Base-by-base conservation (phyloP, 2,113 vertebrate genomes). In the Leiothrix lutea region DNA sequence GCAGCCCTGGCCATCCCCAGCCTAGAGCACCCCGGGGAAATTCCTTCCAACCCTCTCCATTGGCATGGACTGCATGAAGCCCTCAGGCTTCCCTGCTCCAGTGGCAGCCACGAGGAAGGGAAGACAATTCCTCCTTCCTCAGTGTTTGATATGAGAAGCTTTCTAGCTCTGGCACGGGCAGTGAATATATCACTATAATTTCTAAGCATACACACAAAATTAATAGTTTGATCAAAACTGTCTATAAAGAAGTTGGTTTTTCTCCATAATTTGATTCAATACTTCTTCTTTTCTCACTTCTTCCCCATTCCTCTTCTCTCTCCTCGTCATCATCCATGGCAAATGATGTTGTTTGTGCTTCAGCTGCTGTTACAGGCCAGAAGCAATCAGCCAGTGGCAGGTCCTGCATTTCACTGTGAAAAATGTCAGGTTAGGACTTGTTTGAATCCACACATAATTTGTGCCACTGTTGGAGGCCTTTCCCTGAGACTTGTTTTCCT, bases 381-480 rank as follows among this genome's bases (percentile, higher is more conserved):
- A 88, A 74, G 82, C 90, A 94, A 93, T 75, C 67, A 82, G 75
- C 2, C 12, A 94, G 79, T 3, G 8, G 74, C 5, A 0, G 57
- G 66, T 61, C 81, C 60, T 54, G 51, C 71, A n/a, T 90, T 86
- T 94, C 85, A 54, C 72, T 84, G 35, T 81, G 79, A 88, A 88
- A 96, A 92, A 80, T 11, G 36, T 80, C 95, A 93, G 75, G 79
- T 86, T 96, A 22, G 60, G 90, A 54, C 93, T 95, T 73, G 94
- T 47, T 89, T 70, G 51, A 92, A 92, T 78, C 79, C 56, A 64
- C 15, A 2, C 48, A 57, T 62, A 90, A 96, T 96, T 92, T 84
- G 54, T 93, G 88, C 31, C 56, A 2, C 90, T 8, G 72, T 51
- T 73, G 64, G 90, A 88, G 72, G 64, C 54, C 75, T 44, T 58